Percentiles rank a stretch among this genome's conserved stretches.
Conservation (phyloP, 2,797 vertebrate genomes). For the Sebastes cheni region DNA sequence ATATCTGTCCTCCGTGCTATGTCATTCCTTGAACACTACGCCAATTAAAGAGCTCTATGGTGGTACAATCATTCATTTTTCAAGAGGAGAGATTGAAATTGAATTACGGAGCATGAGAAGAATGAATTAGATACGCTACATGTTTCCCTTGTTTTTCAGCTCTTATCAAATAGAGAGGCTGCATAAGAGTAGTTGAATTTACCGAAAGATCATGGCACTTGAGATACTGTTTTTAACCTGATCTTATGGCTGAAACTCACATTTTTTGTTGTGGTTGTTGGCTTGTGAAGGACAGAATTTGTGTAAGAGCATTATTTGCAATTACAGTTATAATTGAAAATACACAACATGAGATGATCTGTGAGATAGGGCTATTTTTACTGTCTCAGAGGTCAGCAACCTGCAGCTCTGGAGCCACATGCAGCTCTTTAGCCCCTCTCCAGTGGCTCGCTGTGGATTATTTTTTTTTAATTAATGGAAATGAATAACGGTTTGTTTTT, state of each 20-base stretch:
- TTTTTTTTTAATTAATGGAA: no score
- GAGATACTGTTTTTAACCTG: neutral
- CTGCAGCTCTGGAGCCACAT: no score
- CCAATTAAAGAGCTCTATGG: constrained; percentile 74
- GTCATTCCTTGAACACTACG: constrained; percentile 74
- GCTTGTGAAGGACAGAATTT: neutral
- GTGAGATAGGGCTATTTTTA: no score
- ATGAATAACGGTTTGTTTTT: no score
- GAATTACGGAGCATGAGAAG: constrained; percentile 74
- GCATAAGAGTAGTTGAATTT: constrained; percentile 23
- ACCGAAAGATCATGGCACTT: neutral
- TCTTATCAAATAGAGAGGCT: constrained; percentile 47
- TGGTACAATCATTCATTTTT: constrained; percentile 74
- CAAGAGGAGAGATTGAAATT: constrained; percentile 70
- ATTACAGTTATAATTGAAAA: neutral
- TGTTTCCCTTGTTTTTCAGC: constrained; percentile 63
- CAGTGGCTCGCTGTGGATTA: no score
- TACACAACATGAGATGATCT: neutral
- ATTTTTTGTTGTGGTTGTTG: neutral
- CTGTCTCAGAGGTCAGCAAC: no score
- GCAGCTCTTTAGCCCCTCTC: no score
- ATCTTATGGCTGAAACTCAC: neutral
- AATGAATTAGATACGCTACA: constrained; percentile 74
- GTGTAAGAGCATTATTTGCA: neutral
- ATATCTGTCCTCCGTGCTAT: constrained; percentile 77